Evolutionary conservation across 1,140 invertebrate species (phyloP), one percentile per base, ranked within the genome.

Genomic region (Drosophila mojavensis): DNA sequence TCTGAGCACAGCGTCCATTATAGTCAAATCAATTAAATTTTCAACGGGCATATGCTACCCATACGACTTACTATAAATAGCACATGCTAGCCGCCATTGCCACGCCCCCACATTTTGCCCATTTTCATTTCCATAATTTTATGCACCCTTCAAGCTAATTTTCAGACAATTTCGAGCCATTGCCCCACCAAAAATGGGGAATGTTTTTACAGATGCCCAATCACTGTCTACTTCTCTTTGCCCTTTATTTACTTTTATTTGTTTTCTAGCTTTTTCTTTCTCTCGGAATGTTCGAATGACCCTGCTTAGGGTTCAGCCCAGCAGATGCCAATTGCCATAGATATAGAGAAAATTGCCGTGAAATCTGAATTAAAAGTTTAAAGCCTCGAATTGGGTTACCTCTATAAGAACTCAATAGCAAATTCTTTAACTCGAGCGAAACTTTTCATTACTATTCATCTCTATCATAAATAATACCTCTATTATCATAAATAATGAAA

Each of bases 131-230:
- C 80, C 73, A 88, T 88, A 89, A 83, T 89, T 89, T 88, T 88
- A 88, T 88, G 79, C 83, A 88, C 83, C 83, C 83, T 78, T 64
- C 60, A 78, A 73, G 83, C 77, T 88, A 83, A 88, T 83, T 86
- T 79, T 79, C 50, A 48, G 41, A 54, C 55, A 30, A 47, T 67
- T 60, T 33, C 15, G 5, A 56, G 53, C n/a, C 3, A 5, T 24
- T 10, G 9, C 9, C 51, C 51, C 60, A 24, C 39, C 7, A n/a
- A 30, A 30, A 33, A 1, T 53, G 54, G 39, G 20, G 36, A 55
- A 47, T 60, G 48, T 66, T 45, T 53, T 58, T 33, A 67, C 56
- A 51, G 33, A 30, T 51, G 24, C 15, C 33, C 55, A 58, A 58
- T 41, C 55, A 51, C 55, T 15, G 13, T n/a, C 39, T 45, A 3